Conservation (phyloP, 2,888 invertebrate genomes). For the Ceriagrion tenellum region DNA sequence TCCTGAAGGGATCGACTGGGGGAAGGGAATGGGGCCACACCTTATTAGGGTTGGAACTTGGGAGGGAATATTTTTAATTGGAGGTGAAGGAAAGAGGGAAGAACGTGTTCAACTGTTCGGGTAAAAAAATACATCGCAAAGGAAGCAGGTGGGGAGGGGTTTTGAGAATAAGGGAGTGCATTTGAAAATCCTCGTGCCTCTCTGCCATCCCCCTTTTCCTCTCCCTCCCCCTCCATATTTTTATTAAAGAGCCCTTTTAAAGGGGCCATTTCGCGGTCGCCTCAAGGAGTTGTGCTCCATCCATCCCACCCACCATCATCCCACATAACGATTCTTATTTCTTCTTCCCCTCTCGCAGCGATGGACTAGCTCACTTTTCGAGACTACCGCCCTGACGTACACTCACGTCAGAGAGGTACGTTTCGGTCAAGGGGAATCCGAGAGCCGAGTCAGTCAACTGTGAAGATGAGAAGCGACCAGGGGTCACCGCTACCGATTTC, state of each 20-base stretch:
- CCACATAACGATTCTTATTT: not conserved
- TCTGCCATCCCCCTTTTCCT: not conserved
- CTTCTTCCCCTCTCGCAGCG: not conserved
- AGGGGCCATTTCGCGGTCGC: slow-evolving; percentile 46
- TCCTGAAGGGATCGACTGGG: not conserved
- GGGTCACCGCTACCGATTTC: not conserved
- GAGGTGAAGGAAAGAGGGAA: slow-evolving; percentile 29
- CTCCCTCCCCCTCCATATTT: not conserved
- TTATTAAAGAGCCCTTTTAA: not conserved
- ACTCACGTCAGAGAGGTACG: not conserved
- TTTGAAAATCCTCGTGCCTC: slow-evolving; percentile 11
- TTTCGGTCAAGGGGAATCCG: not conserved
- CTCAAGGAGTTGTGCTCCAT: slow-evolving; percentile 8
- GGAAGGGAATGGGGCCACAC: not conserved
- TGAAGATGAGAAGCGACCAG: not conserved
- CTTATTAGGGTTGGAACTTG: not conserved
- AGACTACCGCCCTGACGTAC: not conserved
- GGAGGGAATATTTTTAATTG: slow-evolving; percentile 60
- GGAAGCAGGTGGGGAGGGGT: not conserved
- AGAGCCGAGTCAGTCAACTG: not conserved
- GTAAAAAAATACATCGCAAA: not conserved
- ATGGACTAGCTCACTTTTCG: not conserved
- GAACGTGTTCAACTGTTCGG: slow-evolving; percentile 12
- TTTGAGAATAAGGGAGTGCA: not conserved
- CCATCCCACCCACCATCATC: not conserved